Conservation (phyloP, 2,888 invertebrate species). For the Polydrusus cervinus region DNA sequence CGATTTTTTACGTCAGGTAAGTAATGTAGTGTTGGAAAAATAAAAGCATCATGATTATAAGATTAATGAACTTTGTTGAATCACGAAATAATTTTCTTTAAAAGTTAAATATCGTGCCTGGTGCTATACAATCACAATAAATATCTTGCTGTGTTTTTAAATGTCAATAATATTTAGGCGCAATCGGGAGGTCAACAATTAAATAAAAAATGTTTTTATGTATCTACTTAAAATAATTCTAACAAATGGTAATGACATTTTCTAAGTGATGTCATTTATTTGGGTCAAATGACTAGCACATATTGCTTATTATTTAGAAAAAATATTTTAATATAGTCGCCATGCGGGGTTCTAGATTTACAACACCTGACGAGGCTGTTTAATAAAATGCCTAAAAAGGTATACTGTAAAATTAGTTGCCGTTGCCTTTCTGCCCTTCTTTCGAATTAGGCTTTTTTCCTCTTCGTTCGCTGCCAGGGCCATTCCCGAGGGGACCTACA, state of each 20-base stretch:
- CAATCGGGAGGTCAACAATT: background rate
- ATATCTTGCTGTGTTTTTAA: background rate
- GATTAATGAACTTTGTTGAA: background rate
- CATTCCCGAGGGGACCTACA: too few species aligned
- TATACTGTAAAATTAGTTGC: too few species aligned
- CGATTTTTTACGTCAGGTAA: background rate
- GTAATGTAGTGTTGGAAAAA: background rate
- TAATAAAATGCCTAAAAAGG: too few species aligned
- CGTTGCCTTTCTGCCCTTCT: too few species aligned
- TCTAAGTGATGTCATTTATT: background rate
- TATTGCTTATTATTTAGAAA: too few species aligned
- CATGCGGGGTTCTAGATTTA: too few species aligned
- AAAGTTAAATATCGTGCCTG: background rate
- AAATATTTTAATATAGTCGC: too few species aligned
- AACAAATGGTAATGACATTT: constrained; percentile 4
- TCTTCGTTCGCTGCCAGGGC: too few species aligned
- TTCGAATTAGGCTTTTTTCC: too few species aligned
- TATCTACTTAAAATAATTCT: background rate
- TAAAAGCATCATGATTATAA: constrained; percentile 3
- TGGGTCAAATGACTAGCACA: background rate
- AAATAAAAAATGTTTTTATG: background rate
- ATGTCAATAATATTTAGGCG: constrained; percentile 1
- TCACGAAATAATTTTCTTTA: constrained; percentile 6
- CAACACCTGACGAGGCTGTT: too few species aligned
- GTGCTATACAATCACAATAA: background rate